These are phyloP conservation scores for Menura novaehollandiae DNA, from an alignment of 2,113 vertebrate genomes.

Conservation along the genomic window DNA sequence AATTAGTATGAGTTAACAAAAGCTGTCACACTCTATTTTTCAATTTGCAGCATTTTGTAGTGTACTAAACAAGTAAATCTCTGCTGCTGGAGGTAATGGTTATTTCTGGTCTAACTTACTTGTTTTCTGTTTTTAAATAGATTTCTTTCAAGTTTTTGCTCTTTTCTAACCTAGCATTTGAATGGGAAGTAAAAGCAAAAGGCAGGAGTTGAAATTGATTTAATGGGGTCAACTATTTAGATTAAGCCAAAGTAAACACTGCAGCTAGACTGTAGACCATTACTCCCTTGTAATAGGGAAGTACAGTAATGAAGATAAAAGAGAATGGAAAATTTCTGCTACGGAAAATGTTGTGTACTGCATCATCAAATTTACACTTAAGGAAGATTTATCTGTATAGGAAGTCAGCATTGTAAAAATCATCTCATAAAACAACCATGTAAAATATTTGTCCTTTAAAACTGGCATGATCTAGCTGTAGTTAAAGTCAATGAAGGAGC, in stretches of 20 bases:
- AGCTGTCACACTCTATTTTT: slow-evolving; percentile 16
- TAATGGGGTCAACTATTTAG: slow-evolving; percentile 1
- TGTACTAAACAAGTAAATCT: slow-evolving; percentile 31
- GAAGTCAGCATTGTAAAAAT: neutral
- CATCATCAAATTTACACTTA: neutral
- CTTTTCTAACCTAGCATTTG: neutral
- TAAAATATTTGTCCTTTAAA: neutral
- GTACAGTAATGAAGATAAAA: slow-evolving; percentile 44
- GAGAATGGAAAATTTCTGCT: slow-evolving; percentile 19
- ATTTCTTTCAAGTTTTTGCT: slow-evolving; percentile 15
- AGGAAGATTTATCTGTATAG: neutral
- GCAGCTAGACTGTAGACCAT: neutral
- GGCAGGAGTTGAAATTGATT: slow-evolving; percentile 41
- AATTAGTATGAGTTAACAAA: slow-evolving; percentile 45
- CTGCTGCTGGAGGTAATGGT: neutral
- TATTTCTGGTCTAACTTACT: slow-evolving; percentile 1
- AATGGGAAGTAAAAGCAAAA: slow-evolving; percentile 16
- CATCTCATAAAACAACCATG: neutral
- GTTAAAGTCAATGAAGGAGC: neutral
- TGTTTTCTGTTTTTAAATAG: neutral
- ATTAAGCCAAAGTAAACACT: slow-evolving; percentile 47
- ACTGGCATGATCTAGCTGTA: neutral
- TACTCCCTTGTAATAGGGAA: neutral
- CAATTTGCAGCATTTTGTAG: neutral
- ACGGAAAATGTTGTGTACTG: neutral